Evolutionary conservation across 2,888 invertebrate genomes (phyloP), one percentile per base, ranked within the genome.

Genomic region (Cephus pygmeus): DNA sequence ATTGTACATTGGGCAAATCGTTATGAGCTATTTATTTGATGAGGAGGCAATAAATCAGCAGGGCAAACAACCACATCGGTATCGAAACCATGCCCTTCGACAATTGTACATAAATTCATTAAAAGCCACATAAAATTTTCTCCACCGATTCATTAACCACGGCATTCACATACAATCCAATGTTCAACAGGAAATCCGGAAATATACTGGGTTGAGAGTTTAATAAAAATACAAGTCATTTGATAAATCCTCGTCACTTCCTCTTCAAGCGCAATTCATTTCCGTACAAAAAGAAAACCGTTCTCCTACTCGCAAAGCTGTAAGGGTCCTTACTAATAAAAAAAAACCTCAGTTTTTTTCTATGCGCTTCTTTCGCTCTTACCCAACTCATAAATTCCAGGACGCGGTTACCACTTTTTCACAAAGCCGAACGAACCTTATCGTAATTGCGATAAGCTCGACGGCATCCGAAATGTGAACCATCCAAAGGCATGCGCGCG

Each of bases 1-100:
- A 87, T 88, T 87, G 83, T 82, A 85, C 83, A 86, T 87, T 86
- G 82, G 79, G 80, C 79, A 82, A 83, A 83, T 81, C 81, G 74
- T 36, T 36, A 34, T 23, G 6, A 30, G 74, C n/a, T 12, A 23
- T 56, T 56, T 56, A 56, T 23, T 56, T 23, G 56, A 56, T 56
- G 56, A 56, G 56, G 31, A 30, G 34, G 31, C 30, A 33, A 71
- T 71, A 71, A 71, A 71, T 71, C 71, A 71, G 11, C 30, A 34
- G 30, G 23, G 71, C 23, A 15, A 71, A 71, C 56, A 56, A 56
- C 56, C 56, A 56, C 56, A 56, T 56, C 23, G 56, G 9, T 23
- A 56, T 56, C 56, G 56, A 56, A 56, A 9, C 0, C 56, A 9
- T 56, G 56, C 56, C 56, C 56, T 56, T 0, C 23, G 9, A 56